Conservation (phyloP, 2,797 vertebrate species). For the Pygocentrus nattereri region DNA sequence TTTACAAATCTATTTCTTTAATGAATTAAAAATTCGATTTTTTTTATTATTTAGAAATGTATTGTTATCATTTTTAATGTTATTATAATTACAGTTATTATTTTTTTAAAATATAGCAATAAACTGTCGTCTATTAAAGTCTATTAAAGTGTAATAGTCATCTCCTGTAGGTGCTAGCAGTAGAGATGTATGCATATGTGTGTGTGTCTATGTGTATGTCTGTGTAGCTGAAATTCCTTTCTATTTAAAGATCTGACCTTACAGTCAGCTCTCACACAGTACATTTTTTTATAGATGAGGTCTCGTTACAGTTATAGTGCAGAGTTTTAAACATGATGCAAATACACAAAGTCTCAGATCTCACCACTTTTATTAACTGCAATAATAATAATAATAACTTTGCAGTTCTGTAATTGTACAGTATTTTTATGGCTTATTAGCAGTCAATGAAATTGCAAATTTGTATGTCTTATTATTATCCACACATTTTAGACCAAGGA, state of each 20-base stretch:
- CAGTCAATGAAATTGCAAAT: too few relatives aligned
- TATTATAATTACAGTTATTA: background rate
- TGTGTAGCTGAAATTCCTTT: conserved; percentile 23
- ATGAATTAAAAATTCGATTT: too few relatives aligned
- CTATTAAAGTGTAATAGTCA: background rate
- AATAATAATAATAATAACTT: too few relatives aligned
- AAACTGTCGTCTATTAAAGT: background rate
- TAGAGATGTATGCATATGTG: background rate
- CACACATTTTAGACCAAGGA: too few relatives aligned
- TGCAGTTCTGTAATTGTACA: too few relatives aligned
- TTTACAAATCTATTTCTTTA: too few relatives aligned
- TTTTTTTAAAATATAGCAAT: background rate
- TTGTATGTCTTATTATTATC: too few relatives aligned
- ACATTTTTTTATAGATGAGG: too few relatives aligned
- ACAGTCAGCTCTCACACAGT: conserved; percentile 27
- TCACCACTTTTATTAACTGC: too few relatives aligned
- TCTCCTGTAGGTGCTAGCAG: background rate
- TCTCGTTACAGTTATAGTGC: background rate
- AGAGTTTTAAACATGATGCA: too few relatives aligned
- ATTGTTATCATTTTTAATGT: background rate
- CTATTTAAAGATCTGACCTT: conserved; percentile 49
- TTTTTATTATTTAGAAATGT: background rate
- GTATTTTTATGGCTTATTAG: too few relatives aligned
- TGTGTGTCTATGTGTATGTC: background rate
- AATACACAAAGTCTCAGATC: too few relatives aligned